Base-by-base conservation (phyloP, 2,888 invertebrate species). In the Athetis lepigone region DNA sequence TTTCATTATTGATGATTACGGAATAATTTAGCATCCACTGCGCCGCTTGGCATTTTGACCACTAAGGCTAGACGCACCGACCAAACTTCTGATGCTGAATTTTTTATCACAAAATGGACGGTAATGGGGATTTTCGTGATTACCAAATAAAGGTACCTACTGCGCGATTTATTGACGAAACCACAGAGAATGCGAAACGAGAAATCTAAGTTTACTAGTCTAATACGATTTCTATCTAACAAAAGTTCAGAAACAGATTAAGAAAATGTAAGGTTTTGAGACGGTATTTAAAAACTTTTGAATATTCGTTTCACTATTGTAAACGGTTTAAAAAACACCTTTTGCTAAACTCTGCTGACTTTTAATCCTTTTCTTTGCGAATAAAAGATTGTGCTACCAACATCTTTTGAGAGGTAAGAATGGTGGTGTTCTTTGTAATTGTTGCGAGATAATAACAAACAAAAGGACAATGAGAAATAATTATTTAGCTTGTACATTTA, bases 391-490 rank as follows among this genome's bases (percentile, higher is more conserved):
- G 74, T 64, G 82, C 84, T 88, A 84, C 85, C 80, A 82, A 82
- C 75, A 81, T 80, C 79, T 81, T 79, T 84, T 80, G 68, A 79
- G 77, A 72, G 29, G 50, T 56, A 62, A 61, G 45, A 63, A 69
- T 55, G 57, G 51, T 65, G 55, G 23, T 65, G 42, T 58, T 55
- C 63, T 59, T 70, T 68, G 54, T 69, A 81, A 82, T 78, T 73
- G 75, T 74, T 77, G 68, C 59, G 66, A 85, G 81, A 82, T 84
- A 83, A 85, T 81, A 76, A 79, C 84, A 86, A 88, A 88, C 86
- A 88, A 85, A 83, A 70, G 78, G 74, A 88, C 86, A 89, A 89
- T 86, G 80, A 82, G 73, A 75, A 85, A 85, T 85, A 84, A 87
- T 87, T 82, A 81, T 84, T 86, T 85, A 61, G 70, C 71, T 74